Evolutionary conservation across 1,140 invertebrate species (phyloP).

Genomic region (Mamestra configurata): DNA sequence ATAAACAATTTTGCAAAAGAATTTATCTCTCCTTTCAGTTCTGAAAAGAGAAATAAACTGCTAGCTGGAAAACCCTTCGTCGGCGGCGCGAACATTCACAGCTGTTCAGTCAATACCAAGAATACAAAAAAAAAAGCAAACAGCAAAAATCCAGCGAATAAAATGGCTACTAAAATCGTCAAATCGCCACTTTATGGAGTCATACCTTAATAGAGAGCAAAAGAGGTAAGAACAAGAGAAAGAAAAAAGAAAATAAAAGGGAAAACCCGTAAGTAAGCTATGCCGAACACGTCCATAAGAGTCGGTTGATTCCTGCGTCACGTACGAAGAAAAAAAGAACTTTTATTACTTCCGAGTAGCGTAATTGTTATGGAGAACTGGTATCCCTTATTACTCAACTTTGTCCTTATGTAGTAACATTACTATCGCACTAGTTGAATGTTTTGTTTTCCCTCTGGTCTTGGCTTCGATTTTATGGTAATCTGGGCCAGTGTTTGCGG

Average conservation of each 20-base stretch:
- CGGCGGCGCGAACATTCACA: too few species aligned
- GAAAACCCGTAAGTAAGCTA: constrained; percentile 66
- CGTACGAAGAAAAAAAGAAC: constrained; percentile 80
- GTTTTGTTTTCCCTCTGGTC: constrained; percentile 9
- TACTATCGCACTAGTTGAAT: constrained; percentile 41
- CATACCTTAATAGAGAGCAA: constrained; percentile 57
- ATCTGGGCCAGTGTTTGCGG: not conserved
- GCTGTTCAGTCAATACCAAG: not conserved
- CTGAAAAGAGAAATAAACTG: too few species aligned
- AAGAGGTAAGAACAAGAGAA: constrained; percentile 42
- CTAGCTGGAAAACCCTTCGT: too few species aligned
- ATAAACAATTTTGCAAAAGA: too few species aligned
- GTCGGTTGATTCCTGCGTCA: constrained; percentile 78
- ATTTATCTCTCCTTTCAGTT: too few species aligned
- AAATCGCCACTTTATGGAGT: constrained; percentile 51
- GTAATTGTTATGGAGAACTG: constrained; percentile 84
- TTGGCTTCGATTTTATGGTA: not conserved
- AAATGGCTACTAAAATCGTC: constrained; percentile 20
- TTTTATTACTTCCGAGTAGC: constrained; percentile 81
- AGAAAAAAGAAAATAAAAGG: constrained; percentile 71
- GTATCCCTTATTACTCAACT: constrained; percentile 80
- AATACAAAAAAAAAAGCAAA: not conserved
- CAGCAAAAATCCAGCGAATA: not conserved
- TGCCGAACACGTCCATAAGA: constrained; percentile 79
- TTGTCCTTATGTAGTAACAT: constrained; percentile 64